phyloP scores from a whole-genome alignment of 2,113 vertebrate species.

The Hydrochoerus hydrochaeris region DNA sequence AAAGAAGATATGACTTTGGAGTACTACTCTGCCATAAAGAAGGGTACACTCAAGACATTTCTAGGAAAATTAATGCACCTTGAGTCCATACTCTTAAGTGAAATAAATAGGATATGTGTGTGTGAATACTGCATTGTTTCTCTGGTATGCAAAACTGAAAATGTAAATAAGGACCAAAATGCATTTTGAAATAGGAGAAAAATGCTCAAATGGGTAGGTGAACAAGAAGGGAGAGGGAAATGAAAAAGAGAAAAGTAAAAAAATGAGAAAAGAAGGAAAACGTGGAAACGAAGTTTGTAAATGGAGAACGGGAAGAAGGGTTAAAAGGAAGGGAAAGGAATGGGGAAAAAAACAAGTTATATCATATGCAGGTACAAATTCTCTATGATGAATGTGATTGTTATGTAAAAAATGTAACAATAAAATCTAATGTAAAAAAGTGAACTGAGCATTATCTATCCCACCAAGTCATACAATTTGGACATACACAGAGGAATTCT shows the following conservation, averaged over 20 bases:
- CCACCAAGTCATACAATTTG: neutral
- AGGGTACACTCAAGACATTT: neutral
- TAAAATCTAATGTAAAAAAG: neutral
- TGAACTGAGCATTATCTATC: neutral
- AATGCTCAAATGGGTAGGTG: neutral
- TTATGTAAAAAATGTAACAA: neutral
- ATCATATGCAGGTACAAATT: neutral
- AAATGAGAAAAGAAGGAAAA: neutral
- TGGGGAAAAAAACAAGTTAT: neutral
- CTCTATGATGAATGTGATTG: neutral
- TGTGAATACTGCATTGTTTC: neutral
- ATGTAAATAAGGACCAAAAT: neutral
- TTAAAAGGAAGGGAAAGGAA: neutral
- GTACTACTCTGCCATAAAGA: neutral
- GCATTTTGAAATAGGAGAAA: neutral
- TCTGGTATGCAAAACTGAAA: neutral
- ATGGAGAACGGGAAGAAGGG: neutral
- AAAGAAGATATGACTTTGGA: neutral
- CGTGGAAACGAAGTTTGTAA: neutral
- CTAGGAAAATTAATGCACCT: neutral
- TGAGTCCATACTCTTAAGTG: neutral
- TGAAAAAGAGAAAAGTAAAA: neutral
- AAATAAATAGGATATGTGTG: neutral
- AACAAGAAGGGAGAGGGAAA: neutral
- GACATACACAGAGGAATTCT: neutral